Evolutionary conservation across 2,888 invertebrate species (phyloP).

Genomic region (Lepidochitona cinerea): DNA sequence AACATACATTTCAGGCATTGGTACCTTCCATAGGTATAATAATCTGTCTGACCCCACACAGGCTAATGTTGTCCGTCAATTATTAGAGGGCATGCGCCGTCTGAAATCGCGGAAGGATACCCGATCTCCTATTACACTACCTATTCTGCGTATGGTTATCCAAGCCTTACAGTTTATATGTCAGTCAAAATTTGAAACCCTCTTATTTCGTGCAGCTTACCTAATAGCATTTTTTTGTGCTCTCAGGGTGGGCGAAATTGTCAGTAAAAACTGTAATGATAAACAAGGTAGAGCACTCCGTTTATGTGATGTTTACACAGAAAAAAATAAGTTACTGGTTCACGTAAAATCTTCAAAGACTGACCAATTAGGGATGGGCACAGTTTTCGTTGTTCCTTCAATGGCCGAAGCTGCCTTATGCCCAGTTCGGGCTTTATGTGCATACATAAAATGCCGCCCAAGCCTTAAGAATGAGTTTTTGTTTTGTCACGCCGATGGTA

Average conservation of each 20-base stretch:
- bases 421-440: background rate
- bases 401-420: background rate
- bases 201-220: slow-evolving; percentile 2
- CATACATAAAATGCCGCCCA: too few relatives aligned
- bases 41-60: slow-evolving; percentile 2
- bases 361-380: background rate
- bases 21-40: background rate
- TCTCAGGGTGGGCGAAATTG: background rate
- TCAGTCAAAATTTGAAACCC: background rate
- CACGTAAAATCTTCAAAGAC: background rate
- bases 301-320: background rate
- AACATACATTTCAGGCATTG: background rate
- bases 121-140: background rate
- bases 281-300: background rate
- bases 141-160: background rate
- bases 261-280: background rate
- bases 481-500: too few relatives aligned
- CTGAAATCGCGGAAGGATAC: background rate
- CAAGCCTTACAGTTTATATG: background rate
- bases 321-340: background rate
- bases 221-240: slow-evolving; percentile 4
- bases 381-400: background rate
- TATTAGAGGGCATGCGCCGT: background rate
- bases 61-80: background rate
- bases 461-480: too few relatives aligned